Conservation (phyloP, 2,888 invertebrate genomes). For the Pseudanteris insignis region DNA sequence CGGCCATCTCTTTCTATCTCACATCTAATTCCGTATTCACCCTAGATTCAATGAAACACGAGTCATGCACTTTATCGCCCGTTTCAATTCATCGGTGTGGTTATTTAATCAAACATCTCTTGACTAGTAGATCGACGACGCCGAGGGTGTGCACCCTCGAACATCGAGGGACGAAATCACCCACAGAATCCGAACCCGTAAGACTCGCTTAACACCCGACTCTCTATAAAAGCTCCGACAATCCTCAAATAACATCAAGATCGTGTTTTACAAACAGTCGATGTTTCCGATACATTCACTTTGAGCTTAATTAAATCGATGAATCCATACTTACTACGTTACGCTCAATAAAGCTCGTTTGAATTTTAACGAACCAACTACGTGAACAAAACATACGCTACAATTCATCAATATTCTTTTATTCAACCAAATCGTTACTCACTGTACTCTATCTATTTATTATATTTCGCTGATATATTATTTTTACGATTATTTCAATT, state of each 20-base stretch:
- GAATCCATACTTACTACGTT: too few relatives aligned
- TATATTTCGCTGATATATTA: too few relatives aligned
- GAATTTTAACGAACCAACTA: too few relatives aligned
- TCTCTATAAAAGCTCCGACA: neutral
- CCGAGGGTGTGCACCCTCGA: slow-evolving; percentile 52
- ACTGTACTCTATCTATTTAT: too few relatives aligned
- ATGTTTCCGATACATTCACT: slow-evolving; percentile 60
- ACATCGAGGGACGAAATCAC: slow-evolving; percentile 40
- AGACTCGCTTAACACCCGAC: slow-evolving; percentile 13
- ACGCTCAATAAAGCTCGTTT: too few relatives aligned
- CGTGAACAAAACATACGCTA: too few relatives aligned
- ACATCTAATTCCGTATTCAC: slow-evolving; percentile 45
- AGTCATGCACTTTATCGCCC: slow-evolving; percentile 65
- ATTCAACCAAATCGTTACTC: too few relatives aligned
- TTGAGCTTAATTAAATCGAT: too few relatives aligned
- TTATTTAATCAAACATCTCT: slow-evolving; percentile 66
- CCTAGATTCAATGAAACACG: slow-evolving; percentile 51
- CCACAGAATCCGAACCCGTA: slow-evolving; percentile 57
- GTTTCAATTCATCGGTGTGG: slow-evolving; percentile 66
- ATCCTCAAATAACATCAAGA: slow-evolving; percentile 17
- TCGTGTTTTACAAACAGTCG: slow-evolving; percentile 52
- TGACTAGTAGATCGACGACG: slow-evolving; percentile 46
- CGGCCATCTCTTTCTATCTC: too few relatives aligned
- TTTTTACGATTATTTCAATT: too few relatives aligned
- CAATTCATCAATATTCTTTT: too few relatives aligned